A percentile compares a stretch with the other conserved stretches of the same genome.
Evolutionary conservation across 2,888 invertebrate genomes (phyloP).

Genomic region (Acronicta leporina): DNA sequence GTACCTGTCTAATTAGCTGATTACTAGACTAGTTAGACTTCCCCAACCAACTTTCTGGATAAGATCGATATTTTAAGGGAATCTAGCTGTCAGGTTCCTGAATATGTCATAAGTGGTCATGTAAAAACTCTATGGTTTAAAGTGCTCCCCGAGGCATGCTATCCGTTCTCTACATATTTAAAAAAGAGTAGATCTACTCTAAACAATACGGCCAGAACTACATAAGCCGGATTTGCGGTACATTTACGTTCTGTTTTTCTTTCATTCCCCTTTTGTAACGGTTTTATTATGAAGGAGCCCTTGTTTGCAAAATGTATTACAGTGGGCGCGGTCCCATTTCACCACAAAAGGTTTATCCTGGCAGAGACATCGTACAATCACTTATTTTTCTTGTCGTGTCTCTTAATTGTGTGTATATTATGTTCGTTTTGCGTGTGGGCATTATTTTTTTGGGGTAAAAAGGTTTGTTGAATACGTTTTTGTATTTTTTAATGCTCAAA

Average conservation of each 20-base stretch:
- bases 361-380: slow-evolving; percentile 39
- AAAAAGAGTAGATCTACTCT: slow-evolving; percentile 23
- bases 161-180: slow-evolving; percentile 22
- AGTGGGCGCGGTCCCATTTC: slow-evolving; percentile 61
- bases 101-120: background rate
- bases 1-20: no score
- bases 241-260: slow-evolving; percentile 64
- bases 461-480: no score
- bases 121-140: background rate
- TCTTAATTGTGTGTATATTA: slow-evolving; percentile 36
- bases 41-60: no score
- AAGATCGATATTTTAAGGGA: no score
- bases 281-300: slow-evolving; percentile 68
- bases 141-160: background rate
- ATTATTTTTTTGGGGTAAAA: no score
- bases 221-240: slow-evolving; percentile 49
- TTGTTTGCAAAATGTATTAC: slow-evolving; percentile 70
- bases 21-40: no score
- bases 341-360: slow-evolving; percentile 65
- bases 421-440: background rate
- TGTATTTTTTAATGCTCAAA: no score
- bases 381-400: slow-evolving; percentile 37
- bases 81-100: no score
- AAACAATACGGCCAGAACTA: slow-evolving; percentile 43
- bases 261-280: slow-evolving; percentile 64